phyloP scores from a whole-genome alignment of 2,888 invertebrate genomes.

The Chelonus formosanus region DNA sequence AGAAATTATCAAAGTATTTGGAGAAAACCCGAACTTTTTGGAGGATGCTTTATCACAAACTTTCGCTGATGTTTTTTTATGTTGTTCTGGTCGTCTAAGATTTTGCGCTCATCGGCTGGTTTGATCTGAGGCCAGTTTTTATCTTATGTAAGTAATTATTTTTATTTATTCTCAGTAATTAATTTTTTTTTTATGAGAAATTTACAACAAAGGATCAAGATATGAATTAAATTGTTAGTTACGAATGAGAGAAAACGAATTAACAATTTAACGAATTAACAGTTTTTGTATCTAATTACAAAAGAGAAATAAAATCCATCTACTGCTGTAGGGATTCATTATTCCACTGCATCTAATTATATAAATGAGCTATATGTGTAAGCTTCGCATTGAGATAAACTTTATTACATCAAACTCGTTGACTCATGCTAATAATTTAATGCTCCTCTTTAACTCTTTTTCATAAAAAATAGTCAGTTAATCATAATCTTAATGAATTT shows the following conservation, averaged over 20 bases:
- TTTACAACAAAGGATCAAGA: too few relatives aligned
- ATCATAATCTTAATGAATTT: neutral
- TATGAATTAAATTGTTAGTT: too few relatives aligned
- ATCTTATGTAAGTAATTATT: slow-evolving; percentile 72
- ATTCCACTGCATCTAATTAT: too few relatives aligned
- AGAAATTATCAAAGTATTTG: slow-evolving; percentile 54
- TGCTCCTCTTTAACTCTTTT: neutral
- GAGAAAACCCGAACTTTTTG: slow-evolving; percentile 53
- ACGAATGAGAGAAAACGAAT: too few relatives aligned
- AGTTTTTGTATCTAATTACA: neutral
- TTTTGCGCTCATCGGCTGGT: slow-evolving; percentile 75
- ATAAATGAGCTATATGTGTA: too few relatives aligned
- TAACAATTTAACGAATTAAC: too few relatives aligned
- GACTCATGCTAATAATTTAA: slow-evolving; percentile 1
- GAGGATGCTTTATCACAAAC: slow-evolving; percentile 66
- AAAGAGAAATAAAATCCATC: neutral
- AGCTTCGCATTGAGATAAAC: too few relatives aligned
- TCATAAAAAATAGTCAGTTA: neutral
- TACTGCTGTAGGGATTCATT: too few relatives aligned
- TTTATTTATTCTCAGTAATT: too few relatives aligned
- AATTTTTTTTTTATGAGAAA: too few relatives aligned
- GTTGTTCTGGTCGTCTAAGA: slow-evolving; percentile 70
- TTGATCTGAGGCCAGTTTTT: slow-evolving; percentile 74
- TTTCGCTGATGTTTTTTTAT: slow-evolving; percentile 72
- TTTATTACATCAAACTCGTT: too few relatives aligned